phyloP scores from a whole-genome alignment of 2,888 invertebrate genomes.

The Himalopsyche kuldschensis region DNA sequence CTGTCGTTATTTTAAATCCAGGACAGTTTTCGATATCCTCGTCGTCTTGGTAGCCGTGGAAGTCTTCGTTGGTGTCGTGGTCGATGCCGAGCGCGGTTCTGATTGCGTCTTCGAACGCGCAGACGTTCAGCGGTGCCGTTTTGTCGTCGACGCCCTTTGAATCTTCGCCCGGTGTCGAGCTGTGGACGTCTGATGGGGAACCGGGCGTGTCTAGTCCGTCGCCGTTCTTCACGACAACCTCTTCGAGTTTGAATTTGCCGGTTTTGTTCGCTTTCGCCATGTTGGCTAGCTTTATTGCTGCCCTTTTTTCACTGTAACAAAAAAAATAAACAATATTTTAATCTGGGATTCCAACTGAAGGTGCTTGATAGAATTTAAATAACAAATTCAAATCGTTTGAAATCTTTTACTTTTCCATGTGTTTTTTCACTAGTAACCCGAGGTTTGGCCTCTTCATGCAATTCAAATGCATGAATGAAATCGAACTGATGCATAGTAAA shows the following conservation, averaged over 20 bases:
- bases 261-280: constrained; percentile 5
- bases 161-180: background rate
- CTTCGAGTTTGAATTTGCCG: constrained; percentile 30
- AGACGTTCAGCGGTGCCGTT: background rate
- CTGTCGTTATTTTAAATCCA: background rate
- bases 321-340: background rate
- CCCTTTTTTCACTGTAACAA: constrained; percentile 12
- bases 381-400: too few species aligned
- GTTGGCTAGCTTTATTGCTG: constrained; percentile 16
- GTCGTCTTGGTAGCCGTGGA: background rate
- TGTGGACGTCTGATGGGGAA: background rate
- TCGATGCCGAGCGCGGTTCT: constrained; percentile 17
- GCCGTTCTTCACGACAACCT: constrained; percentile 24
- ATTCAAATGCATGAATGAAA: too few species aligned
- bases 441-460: too few species aligned
- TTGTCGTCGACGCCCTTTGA: background rate
- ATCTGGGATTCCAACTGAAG: too few species aligned
- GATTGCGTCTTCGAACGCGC: constrained; percentile 24
- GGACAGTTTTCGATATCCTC: background rate
- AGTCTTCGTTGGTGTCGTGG: background rate
- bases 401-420: too few species aligned
- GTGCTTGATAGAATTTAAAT: too few species aligned
- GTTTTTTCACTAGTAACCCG: too few species aligned
- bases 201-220: background rate
- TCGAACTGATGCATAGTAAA: too few species aligned